Evolutionary conservation across 1,140 invertebrate species (phyloP).

Genomic region (Listronotus oregonensis): DNA sequence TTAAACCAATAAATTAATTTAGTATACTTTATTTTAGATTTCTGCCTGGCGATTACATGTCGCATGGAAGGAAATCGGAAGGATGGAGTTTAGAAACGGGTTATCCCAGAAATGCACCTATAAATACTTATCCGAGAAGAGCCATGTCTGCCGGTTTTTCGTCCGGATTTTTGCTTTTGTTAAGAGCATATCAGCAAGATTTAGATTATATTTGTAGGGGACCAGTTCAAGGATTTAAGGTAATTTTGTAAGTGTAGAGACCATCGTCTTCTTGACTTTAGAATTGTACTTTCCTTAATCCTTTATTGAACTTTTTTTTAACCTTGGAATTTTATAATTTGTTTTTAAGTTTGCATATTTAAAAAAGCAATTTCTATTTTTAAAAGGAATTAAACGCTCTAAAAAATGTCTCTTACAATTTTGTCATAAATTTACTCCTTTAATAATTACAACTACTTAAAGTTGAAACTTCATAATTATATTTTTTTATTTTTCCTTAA

Average conservation of each 20-base stretch:
- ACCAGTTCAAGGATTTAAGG: conserved; percentile 72
- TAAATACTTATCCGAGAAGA: conserved; percentile 64
- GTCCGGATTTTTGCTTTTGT: conserved; percentile 65
- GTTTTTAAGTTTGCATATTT: no score
- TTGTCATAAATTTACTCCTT: no score
- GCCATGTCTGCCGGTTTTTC: conserved; percentile 65
- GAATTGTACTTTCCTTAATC: background rate
- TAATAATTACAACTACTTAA: no score
- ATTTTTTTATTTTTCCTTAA: no score
- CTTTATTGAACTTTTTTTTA: no score
- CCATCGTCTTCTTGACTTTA: background rate
- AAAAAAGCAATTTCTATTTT: no score
- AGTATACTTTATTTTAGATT: no score
- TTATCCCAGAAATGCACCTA: conserved; percentile 58
- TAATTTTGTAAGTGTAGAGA: conserved; percentile 46
- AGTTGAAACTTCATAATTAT: no score
- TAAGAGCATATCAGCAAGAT: conserved; percentile 65
- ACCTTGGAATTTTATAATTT: no score
- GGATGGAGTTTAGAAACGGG: conserved; percentile 67
- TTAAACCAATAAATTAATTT: no score
- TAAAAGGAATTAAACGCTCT: no score
- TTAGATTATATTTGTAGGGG: conserved; percentile 70
- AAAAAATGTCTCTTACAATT: no score
- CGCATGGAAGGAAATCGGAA: conserved; percentile 50
- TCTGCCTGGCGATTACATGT: conserved; percentile 58